Base-by-base conservation (phyloP, 1,140 invertebrate species). In the Palaemon carinicauda region DNA sequence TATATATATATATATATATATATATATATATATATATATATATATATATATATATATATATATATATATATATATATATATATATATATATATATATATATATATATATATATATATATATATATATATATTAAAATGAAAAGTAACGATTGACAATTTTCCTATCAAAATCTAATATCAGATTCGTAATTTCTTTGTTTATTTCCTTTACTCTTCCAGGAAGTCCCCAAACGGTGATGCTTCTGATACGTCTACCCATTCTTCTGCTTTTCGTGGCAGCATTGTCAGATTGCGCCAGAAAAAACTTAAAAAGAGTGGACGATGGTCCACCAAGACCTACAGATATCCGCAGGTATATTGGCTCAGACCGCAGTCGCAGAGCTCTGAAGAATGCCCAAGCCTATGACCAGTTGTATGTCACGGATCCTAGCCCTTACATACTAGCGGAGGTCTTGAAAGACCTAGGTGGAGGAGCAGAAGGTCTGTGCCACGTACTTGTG, bases 401-500 rank as follows among this genome's bases (percentile, higher is more conserved):
- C 3, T 21, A 29, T 12, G 24, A 50, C 17, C 17, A 52, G 7
- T n/a, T 86, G 52, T 5, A 80, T 15, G 24, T 80, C 5, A 79
- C 54, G 21, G 27, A 86, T 56, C 75, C 84, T 14, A 73, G 31
- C 10, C 84, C 84, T 3, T n/a, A 56, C 17, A 53, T 86, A 41
- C 27, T 88, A 24, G 83, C 79, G 10, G 41, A 86, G 56, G 88
- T 88, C 12, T 17, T 88, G 71, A 15, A 65, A 19, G 33, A 82
- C 31, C 41, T 86, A 10, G 83, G 83, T 5, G 88, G 88, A 9
- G 82, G 79, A 5, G 29, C 29, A 0, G 24, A 10, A 12, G 88
- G 88, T 14, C 69, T 60, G 17, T 89, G 88, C 56, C 80, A 87
- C 31, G 80, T 87, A 9, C 80, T 89, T 21, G 29, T 89, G 41